phyloP scores from a whole-genome alignment of 2,888 invertebrate species.

The Pegoplata infirma region DNA sequence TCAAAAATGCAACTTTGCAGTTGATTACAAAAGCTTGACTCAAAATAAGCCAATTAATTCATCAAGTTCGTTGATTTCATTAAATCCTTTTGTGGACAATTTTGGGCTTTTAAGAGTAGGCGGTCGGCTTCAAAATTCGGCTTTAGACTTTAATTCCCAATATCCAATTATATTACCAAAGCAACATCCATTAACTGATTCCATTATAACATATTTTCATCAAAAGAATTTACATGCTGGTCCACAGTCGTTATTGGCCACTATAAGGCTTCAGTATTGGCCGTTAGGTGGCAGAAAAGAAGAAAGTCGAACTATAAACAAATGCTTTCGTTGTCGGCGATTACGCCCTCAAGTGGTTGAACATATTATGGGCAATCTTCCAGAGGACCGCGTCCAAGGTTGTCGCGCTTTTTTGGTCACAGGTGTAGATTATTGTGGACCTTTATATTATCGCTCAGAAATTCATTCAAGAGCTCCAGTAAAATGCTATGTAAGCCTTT shows the following conservation, averaged over 20 bases:
- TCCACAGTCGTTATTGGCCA: conserved; percentile 53
- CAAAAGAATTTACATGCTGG: conserved; percentile 54
- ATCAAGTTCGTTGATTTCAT: background rate
- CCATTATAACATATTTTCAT: conserved; percentile 41
- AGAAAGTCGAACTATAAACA: conserved; percentile 33
- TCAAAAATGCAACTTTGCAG: background rate
- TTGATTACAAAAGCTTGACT: background rate
- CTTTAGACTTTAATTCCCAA: background rate
- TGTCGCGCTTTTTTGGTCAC: conserved; percentile 29
- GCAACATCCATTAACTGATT: conserved; percentile 11
- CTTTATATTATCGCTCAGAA: conserved; percentile 48
- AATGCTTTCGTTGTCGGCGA: conserved; percentile 8
- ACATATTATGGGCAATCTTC: conserved; percentile 15
- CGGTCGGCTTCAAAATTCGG: conserved; percentile 18
- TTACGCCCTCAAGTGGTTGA: background rate
- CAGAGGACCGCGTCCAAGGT: background rate
- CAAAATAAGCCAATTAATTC: background rate
- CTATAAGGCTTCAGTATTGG: conserved; percentile 59
- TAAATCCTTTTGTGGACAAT: conserved; percentile 10
- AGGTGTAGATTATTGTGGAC: conserved; percentile 55
- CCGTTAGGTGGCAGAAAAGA: conserved; percentile 60
- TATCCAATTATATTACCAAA: conserved; percentile 34
- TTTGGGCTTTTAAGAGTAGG: conserved; percentile 14
- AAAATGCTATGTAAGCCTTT: conserved; percentile 44
- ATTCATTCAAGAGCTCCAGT: conserved; percentile 12